A percentile compares a stretch with the other conserved stretches of the same genome.
Conservation (phyloP, 2,797 vertebrate species). For the Masticophis lateralis region DNA sequence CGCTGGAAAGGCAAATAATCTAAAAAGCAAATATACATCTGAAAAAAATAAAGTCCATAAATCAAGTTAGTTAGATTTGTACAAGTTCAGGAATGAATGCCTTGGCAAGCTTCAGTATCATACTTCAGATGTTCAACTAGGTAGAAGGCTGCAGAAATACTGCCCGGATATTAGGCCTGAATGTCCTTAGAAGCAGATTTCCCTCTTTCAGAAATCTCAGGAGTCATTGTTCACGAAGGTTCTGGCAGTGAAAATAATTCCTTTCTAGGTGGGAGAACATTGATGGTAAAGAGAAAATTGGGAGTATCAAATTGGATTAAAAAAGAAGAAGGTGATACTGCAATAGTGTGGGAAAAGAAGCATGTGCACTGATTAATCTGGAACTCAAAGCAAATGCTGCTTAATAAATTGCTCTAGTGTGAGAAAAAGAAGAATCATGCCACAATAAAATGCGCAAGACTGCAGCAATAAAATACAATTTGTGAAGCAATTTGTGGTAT, state of each 20-base stretch:
- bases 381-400: background rate
- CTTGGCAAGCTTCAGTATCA: background rate
- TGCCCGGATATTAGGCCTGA: background rate
- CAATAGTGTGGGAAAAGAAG: background rate
- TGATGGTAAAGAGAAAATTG: background rate
- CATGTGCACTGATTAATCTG: background rate
- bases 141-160: background rate
- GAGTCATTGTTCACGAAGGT: background rate
- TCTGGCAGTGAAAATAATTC: background rate
- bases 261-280: background rate
- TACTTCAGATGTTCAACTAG: background rate
- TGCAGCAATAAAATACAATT: background rate
- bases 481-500: background rate
- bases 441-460: background rate
- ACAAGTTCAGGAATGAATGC: background rate
- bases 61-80: too few relatives aligned
- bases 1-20: background rate
- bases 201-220: background rate
- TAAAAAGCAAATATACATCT: background rate
- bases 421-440: background rate
- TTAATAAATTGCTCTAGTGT: background rate
- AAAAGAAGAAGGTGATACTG: background rate
- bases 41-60: background rate
- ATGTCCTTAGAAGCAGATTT: background rate
- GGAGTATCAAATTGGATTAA: background rate